Conservation (phyloP, 2,888 invertebrate genomes). For the Monoplex corrugatus region DNA sequence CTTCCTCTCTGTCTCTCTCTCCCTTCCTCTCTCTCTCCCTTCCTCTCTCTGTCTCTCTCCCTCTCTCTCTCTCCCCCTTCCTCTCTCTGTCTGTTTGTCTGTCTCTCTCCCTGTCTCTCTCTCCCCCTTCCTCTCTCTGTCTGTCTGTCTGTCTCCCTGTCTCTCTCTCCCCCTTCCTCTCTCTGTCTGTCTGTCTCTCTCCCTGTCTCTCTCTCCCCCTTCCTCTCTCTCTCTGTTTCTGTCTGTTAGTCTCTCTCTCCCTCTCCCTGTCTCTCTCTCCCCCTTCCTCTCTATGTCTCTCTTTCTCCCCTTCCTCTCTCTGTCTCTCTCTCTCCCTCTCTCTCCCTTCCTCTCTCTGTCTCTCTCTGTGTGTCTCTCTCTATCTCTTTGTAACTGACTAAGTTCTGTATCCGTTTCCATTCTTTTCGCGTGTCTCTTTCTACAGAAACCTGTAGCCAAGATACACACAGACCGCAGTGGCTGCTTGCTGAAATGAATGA, state of each 20-base stretch:
- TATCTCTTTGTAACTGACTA: no score
- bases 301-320: neutral
- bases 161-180: neutral
- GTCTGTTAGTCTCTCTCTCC: neutral
- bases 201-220: neutral
- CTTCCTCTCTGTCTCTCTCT: neutral
- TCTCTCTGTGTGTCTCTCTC: no score
- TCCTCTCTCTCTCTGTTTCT: neutral
- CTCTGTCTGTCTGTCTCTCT: no score
- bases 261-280: neutral
- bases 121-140: neutral
- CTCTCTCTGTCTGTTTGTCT: neutral
- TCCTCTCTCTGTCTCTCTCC: neutral
- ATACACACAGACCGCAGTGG: no score
- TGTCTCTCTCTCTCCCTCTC: neutral
- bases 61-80: neutral
- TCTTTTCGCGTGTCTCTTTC: no score
- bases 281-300: neutral
- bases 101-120: neutral
- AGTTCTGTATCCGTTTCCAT: no score
- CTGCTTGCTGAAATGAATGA: no score
- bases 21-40: neutral
- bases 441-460: no score
- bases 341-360: neutral
- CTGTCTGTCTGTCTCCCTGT: no score